Evolutionary conservation across 2,888 invertebrate genomes (phyloP).

Genomic region (Ornithoptera priamus): DNA sequence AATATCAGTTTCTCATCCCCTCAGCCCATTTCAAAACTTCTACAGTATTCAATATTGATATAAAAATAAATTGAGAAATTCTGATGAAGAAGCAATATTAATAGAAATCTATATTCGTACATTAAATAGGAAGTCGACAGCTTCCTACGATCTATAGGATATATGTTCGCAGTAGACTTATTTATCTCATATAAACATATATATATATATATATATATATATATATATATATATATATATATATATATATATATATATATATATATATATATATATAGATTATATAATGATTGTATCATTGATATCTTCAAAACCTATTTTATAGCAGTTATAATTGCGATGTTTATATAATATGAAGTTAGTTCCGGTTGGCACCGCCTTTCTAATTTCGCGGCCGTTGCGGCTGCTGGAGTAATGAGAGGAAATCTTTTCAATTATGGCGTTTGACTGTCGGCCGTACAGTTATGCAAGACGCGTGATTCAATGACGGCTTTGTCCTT

Average conservation of each 20-base stretch:
- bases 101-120: too few species aligned
- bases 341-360: conserved; percentile 8
- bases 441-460: not conserved
- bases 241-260: conserved; percentile 2
- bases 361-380: conserved; percentile 20
- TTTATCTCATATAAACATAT: conserved; percentile 1
- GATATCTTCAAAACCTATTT: not conserved
- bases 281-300: not conserved
- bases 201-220: not conserved
- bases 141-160: not conserved
- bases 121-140: too few species aligned
- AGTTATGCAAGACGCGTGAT: conserved; percentile 1
- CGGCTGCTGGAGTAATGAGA: conserved; percentile 11
- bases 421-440: conserved; percentile 22
- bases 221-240: too few species aligned
- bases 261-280: not conserved
- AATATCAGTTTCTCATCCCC: too few species aligned
- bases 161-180: not conserved
- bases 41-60: too few species aligned
- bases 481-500: not conserved
- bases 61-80: too few species aligned
- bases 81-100: too few species aligned
- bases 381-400: conserved; percentile 26
- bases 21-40: too few species aligned
- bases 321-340: not conserved